These are phyloP conservation scores for Hypocryptadius cinnamomeus DNA, from an alignment of 2,113 vertebrate species.

Conservation along the genomic window DNA sequence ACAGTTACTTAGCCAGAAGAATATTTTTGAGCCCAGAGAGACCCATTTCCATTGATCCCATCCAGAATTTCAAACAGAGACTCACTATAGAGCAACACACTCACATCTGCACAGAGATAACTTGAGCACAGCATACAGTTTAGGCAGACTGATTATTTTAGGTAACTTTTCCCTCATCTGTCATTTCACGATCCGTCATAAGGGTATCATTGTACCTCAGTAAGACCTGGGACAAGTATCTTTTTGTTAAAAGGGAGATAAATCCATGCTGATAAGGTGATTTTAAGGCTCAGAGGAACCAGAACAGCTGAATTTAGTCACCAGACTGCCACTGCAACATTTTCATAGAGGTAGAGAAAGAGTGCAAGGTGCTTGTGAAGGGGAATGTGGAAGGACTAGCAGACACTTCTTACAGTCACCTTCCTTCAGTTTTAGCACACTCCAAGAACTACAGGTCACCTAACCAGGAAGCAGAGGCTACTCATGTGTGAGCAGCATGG, in stretches of 20 bases:
- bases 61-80: background rate
- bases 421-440: background rate
- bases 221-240: background rate
- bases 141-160: background rate
- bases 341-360: background rate
- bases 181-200: background rate
- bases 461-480: background rate
- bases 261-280: background rate
- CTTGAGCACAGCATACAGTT: background rate
- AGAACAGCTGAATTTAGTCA: background rate
- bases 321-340: background rate
- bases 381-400: background rate
- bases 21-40: background rate
- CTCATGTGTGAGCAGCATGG: rapidly evolving
- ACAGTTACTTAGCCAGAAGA: background rate
- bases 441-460: background rate
- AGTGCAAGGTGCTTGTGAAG: background rate
- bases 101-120: background rate
- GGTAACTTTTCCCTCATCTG: background rate
- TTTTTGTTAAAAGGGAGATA: background rate
- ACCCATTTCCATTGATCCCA: background rate
- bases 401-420: background rate
- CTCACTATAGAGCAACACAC: background rate
- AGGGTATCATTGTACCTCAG: background rate
- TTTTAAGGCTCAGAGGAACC: background rate